Percentiles rank a stretch among this genome's conserved stretches.
Evolutionary conservation across 35 echinoderm and acorn worm species (phyloP).

Genomic region (Nesometra sesokonis): DNA sequence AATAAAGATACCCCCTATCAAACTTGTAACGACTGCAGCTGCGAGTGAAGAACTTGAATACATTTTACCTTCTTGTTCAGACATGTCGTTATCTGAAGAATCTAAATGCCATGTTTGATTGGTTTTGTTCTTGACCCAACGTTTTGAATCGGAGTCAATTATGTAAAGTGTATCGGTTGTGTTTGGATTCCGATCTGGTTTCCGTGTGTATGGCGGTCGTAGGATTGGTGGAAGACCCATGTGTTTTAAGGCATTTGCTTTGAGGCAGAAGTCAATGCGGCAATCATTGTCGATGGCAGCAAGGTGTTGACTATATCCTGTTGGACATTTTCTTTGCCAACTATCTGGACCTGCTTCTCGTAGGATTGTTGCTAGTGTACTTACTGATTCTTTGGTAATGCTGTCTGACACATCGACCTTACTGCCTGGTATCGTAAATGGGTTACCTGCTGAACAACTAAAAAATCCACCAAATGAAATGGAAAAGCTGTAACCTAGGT

Average conservation of each 20-base stretch:
- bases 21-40: too few species aligned
- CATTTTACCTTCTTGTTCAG: too few species aligned
- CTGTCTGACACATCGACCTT: neutral
- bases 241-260: neutral
- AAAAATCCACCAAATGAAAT: slow-evolving; percentile 24
- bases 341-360: neutral
- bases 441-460: slow-evolving; percentile 21
- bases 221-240: neutral
- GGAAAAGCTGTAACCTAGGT: slow-evolving; percentile 4
- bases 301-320: slow-evolving; percentile 22
- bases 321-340: slow-evolving; percentile 13
- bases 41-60: too few species aligned
- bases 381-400: neutral
- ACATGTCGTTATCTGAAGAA: too few species aligned
- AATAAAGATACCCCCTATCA: too few species aligned
- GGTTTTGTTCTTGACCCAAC: neutral
- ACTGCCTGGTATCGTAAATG: neutral
- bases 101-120: neutral
- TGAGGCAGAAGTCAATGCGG: slow-evolving; percentile 27
- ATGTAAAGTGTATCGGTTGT: neutral
- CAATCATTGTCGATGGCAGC: slow-evolving; percentile 13
- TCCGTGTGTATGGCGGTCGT: slow-evolving; percentile 2
- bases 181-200: neutral
- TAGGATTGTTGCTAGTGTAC: slow-evolving; percentile 1
- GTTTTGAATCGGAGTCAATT: neutral